phyloP scores from a whole-genome alignment of 2,888 invertebrate genomes.

The Vandiemenella viatica region DNA sequence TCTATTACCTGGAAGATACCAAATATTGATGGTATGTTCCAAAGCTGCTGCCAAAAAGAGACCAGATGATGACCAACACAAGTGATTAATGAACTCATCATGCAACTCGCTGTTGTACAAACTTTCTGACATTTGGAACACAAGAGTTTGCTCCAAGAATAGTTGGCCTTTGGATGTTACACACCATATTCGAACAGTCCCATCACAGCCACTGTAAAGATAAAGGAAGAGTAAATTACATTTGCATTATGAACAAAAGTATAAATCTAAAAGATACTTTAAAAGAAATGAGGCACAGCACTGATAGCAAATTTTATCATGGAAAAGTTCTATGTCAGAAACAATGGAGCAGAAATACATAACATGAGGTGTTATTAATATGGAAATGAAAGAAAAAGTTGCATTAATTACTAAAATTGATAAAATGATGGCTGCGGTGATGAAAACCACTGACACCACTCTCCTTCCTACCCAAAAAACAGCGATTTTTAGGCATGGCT shows the following conservation, averaged over 20 bases:
- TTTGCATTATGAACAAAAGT: constrained; percentile 3
- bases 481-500: no score
- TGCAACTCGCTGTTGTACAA: constrained; percentile 35
- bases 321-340: no score
- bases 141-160: constrained; percentile 36
- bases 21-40: constrained; percentile 41
- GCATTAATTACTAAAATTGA: no score
- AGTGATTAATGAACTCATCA: constrained; percentile 31
- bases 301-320: no score
- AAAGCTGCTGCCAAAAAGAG: constrained; percentile 39
- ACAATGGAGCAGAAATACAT: no score
- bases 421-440: no score
- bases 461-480: no score
- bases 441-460: no score
- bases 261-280: not conserved
- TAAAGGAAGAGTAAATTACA: no score
- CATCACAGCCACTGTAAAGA: constrained; percentile 37
- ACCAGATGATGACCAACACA: constrained; percentile 38
- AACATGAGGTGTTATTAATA: no score
- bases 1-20: constrained; percentile 33
- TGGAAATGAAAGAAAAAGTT: no score
- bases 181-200: constrained; percentile 43
- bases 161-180: constrained; percentile 28
- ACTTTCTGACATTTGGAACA: constrained; percentile 35
- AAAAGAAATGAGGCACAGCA: no score